Evolutionary conservation across 2,888 invertebrate genomes (phyloP).

Genomic region (Lasioglossum leucozonium): DNA sequence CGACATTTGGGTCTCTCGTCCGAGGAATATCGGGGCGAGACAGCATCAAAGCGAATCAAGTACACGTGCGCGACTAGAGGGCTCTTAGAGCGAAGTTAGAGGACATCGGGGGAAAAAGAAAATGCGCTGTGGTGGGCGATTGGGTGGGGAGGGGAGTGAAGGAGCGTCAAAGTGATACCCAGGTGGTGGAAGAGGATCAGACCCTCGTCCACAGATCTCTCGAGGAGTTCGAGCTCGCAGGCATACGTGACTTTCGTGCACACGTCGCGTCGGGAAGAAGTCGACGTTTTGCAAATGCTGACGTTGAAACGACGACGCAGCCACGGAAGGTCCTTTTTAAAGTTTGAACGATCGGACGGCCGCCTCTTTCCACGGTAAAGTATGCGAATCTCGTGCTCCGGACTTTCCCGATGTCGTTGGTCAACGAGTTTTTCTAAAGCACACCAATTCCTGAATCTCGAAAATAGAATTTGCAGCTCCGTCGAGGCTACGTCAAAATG

Average conservation of each 20-base stretch:
- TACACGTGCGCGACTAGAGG: neutral
- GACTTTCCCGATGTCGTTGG: neutral
- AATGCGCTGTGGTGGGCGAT: neutral
- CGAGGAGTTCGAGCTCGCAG: neutral
- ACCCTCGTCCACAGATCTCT: neutral
- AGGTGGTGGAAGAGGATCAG: neutral
- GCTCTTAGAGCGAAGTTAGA: neutral
- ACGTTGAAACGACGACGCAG: neutral
- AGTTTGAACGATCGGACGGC: neutral
- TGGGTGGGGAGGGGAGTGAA: neutral
- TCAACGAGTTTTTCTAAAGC: neutral
- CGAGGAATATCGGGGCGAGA: neutral
- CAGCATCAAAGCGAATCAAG: neutral
- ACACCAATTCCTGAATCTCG: neutral
- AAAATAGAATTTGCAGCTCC: neutral
- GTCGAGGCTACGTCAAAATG: neutral
- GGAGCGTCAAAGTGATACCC: neutral
- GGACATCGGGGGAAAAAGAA: neutral
- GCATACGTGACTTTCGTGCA: constrained; percentile 23
- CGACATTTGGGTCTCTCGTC: neutral
- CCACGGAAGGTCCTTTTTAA: neutral
- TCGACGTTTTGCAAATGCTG: constrained; percentile 6
- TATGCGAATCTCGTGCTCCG: neutral
- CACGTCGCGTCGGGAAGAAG: neutral
- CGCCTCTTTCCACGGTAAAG: neutral